Evolutionary conservation across 2,797 vertebrate species (phyloP), one percentile per base, ranked within the genome.

Genomic region (Morelia viridis): DNA sequence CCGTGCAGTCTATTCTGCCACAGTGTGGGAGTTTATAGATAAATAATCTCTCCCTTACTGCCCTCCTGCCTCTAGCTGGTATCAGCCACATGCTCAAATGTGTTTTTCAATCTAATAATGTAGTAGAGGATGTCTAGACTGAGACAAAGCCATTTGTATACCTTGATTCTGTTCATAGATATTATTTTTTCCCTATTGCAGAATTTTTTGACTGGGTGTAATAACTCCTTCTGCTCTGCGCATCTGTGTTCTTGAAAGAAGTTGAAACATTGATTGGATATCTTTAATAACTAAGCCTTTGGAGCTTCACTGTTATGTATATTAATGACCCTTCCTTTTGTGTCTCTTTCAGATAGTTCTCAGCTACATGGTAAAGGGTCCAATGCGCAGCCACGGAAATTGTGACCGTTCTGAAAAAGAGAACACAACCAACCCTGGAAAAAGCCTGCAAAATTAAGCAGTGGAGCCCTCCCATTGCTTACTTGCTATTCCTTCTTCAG

Each of bases 291-390:
- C n/a, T 31, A 4, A 46, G 87, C 50, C 24, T 93, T 91, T 46
- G 65, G 62, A 56, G 8, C 50, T 84, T 46, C 10, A 22, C 87
- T 60, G 65, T 65, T 80, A 0, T n/a, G n/a, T 91, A 19, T 53
- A 90, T 88, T 13, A 0, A 95, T 26, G 15, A 46, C 88, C 92
- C 95, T 89, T 92, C 92, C 88, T 28, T 92, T 96, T 95, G 91
- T 0, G 94, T 94, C 89, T 94, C 94, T 97, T 97, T 60, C 96
- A 98, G 98, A 98, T 97, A 94, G 97, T 88, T 94, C 98, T 94
- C 98, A 97, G 93, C 97, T 98, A 93, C 98, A 98, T 0, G 94
- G 97, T 90, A 98, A 98, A 96, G 98, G 97, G 92, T 94, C 97
- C 92, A 95, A 89, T 3, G 95, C 96, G 15, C 97, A 97, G 88